Conservation (phyloP, 2,888 invertebrate species). For the Epicampocera succincta region DNA sequence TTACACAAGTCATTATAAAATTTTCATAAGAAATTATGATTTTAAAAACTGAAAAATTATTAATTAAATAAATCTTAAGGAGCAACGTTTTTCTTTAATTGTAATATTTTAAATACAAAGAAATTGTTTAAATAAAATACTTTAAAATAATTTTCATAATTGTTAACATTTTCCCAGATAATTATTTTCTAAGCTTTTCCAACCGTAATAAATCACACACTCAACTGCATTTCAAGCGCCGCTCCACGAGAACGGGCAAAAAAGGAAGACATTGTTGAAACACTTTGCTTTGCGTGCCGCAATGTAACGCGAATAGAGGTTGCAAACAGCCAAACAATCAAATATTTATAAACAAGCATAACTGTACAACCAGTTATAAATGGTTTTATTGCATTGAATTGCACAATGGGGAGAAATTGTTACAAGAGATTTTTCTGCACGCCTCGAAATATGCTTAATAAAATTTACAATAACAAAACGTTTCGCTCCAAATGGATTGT, state of each 20-base stretch:
- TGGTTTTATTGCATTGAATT: background rate
- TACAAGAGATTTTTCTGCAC: too few species aligned
- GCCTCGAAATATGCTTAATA: too few species aligned
- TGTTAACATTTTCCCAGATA: constrained; percentile 27
- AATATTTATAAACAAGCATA: constrained; percentile 11
- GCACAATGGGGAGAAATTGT: constrained; percentile 27
- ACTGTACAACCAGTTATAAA: constrained; percentile 16
- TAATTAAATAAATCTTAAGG: too few species aligned
- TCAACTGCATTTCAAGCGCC: constrained; percentile 47
- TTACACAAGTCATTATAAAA: too few species aligned
- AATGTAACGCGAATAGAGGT: constrained; percentile 15
- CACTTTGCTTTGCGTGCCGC: constrained; percentile 24
- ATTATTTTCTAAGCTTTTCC: constrained; percentile 50
- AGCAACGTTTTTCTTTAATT: too few species aligned
- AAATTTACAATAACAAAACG: too few species aligned
- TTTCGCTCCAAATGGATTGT: too few species aligned
- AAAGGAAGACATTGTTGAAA: constrained; percentile 2
- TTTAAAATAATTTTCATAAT: background rate
- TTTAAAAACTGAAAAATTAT: too few species aligned
- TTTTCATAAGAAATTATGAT: too few species aligned
- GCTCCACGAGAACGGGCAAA: constrained; percentile 10
- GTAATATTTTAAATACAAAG: too few species aligned
- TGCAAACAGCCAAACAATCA: background rate
- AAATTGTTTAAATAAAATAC: background rate
- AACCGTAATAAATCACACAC: constrained; percentile 52